Percentiles rank a stretch among this genome's conserved stretches.
These are phyloP conservation scores for Ashinkailepas kermadecensis DNA, from an alignment of 2,888 invertebrate genomes.

Conservation along the genomic window DNA sequence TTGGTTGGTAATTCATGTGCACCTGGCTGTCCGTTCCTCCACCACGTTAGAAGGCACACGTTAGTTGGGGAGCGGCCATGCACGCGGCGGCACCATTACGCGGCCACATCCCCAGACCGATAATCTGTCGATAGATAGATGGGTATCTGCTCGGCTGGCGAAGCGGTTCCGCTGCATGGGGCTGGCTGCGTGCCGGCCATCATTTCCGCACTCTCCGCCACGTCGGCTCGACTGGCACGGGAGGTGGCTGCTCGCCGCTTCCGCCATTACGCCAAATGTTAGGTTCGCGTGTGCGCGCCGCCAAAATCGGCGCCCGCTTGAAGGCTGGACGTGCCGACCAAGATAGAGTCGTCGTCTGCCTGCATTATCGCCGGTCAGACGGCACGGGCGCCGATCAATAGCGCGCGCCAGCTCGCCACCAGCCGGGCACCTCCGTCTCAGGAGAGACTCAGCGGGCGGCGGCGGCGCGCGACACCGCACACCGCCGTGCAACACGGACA, in stretches of 20 bases:
- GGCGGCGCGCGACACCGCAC: neutral
- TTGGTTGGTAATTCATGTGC: too few species aligned
- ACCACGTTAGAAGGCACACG: too few species aligned
- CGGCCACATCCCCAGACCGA: neutral
- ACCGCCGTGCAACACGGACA: neutral
- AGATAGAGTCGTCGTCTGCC: neutral
- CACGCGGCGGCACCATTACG: neutral
- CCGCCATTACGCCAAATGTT: constrained; percentile 14
- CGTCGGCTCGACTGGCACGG: neutral
- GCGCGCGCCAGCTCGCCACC: neutral
- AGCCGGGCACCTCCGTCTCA: neutral
- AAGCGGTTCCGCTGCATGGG: neutral
- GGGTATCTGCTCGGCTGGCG: neutral
- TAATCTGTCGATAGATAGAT: neutral
- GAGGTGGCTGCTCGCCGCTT: neutral
- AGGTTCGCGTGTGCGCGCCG: constrained; percentile 4
- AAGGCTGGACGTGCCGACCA: neutral
- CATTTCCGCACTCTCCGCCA: constrained; percentile 6
- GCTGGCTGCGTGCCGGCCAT: constrained; percentile 4
- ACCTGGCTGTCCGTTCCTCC: too few species aligned
- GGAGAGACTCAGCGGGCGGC: neutral
- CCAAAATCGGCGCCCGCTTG: neutral
- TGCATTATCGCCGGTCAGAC: neutral
- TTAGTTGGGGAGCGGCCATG: too few species aligned
- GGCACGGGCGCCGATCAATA: neutral